phyloP scores from a whole-genome alignment of 1,140 invertebrate species.

The Laupala kohalensis region DNA sequence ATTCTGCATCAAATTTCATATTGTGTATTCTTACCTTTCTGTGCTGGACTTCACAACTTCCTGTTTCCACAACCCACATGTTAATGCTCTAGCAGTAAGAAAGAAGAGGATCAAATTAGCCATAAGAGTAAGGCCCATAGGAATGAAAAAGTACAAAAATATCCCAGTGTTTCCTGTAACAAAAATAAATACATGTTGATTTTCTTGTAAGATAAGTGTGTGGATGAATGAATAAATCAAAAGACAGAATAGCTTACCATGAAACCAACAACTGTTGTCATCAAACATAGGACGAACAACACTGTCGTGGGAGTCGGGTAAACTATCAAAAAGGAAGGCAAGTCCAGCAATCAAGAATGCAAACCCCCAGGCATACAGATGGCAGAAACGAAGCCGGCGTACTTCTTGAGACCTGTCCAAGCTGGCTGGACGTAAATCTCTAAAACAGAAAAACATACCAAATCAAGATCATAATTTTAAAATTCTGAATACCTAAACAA shows the following conservation, averaged over 20 bases:
- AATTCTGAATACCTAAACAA: not conserved
- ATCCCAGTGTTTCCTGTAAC: conserved; percentile 55
- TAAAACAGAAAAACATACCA: conserved; percentile 37
- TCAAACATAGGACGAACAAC: conserved; percentile 60
- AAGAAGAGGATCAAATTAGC: conserved; percentile 65
- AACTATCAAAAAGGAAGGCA: conserved; percentile 51
- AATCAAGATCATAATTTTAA: not conserved
- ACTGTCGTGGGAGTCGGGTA: conserved; percentile 40
- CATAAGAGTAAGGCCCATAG: conserved; percentile 57
- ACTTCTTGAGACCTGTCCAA: conserved; percentile 69
- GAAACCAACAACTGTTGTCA: conserved; percentile 64
- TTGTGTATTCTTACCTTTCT: conserved; percentile 45
- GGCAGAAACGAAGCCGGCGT: conserved; percentile 57
- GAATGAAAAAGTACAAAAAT: conserved; percentile 68
- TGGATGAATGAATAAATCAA: not conserved
- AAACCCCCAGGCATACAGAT: conserved; percentile 66
- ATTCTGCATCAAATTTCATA: not conserved
- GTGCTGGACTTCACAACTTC: conserved; percentile 76
- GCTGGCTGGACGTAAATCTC: conserved; percentile 65
- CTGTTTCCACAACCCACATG: conserved; percentile 72
- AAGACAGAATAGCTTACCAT: conserved; percentile 42
- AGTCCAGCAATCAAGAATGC: conserved; percentile 56
- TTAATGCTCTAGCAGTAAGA: conserved; percentile 67
- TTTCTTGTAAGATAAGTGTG: not conserved
- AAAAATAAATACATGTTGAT: conserved; percentile 14